phyloP scores from a whole-genome alignment of 2,113 vertebrate species.

The Centropus bengalensis region DNA sequence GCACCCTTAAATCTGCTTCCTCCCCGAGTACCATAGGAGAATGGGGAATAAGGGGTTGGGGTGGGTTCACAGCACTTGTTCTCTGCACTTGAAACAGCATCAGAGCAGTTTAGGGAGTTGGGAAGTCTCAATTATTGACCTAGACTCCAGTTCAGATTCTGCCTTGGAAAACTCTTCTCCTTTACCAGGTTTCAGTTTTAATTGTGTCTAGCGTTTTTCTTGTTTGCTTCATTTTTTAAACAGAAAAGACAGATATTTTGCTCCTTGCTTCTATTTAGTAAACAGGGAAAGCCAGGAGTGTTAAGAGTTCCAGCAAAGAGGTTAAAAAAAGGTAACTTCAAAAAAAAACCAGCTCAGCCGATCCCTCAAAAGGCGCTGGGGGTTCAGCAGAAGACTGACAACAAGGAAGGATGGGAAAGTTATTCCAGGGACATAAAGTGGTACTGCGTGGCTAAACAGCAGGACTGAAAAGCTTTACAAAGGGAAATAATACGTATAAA shows the following conservation, averaged over 20 bases:
- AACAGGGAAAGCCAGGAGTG: not conserved
- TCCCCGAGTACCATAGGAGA: not conserved
- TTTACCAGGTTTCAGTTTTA: not conserved
- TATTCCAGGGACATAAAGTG: not conserved
- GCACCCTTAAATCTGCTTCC: not conserved
- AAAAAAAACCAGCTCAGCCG: not conserved
- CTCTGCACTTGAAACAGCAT: not conserved
- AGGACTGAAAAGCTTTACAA: not conserved
- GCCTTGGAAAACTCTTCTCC: not conserved
- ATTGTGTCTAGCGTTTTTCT: not conserved
- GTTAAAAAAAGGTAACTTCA: not conserved
- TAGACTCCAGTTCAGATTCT: not conserved
- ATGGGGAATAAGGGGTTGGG: not conserved
- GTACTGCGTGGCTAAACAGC: slow-evolving; percentile 33
- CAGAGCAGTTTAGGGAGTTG: not conserved
- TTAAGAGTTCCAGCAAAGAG: not conserved
- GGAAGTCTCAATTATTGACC: not conserved
- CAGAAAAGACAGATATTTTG: not conserved
- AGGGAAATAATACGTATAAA: not conserved
- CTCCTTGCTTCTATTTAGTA: not conserved
- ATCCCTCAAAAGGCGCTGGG: not conserved
- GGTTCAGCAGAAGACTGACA: not conserved
- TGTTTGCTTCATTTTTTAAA: not conserved
- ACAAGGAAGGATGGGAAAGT: not conserved
- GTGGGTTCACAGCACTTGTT: not conserved